Percentiles rank a stretch among this genome's conserved stretches.
Evolutionary conservation across 1,140 invertebrate species (phyloP).

Genomic region (Colletes gigas): DNA sequence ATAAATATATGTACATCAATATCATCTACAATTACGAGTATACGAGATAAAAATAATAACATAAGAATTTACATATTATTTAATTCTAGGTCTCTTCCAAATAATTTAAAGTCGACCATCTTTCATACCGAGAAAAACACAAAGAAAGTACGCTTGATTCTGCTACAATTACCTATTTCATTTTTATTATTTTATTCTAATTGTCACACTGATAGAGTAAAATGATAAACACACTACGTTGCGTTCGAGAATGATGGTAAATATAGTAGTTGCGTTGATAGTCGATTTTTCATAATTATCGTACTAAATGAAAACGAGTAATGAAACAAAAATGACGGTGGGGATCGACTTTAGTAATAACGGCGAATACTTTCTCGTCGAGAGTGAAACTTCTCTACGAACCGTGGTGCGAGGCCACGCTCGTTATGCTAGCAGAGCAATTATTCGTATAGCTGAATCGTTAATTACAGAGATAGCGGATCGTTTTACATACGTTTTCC

Average conservation of each 20-base stretch:
- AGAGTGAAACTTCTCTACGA: conserved; percentile 71
- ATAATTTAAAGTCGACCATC: too few relatives aligned
- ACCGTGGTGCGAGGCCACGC: conserved; percentile 58
- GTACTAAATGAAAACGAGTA: conserved; percentile 3
- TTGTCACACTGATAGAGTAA: too few relatives aligned
- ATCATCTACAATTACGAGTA: too few relatives aligned
- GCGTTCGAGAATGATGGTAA: not conserved
- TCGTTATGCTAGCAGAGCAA: conserved; percentile 63
- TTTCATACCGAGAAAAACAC: too few relatives aligned
- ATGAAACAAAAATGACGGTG: not conserved
- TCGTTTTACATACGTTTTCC: conserved; percentile 51
- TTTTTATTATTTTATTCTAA: too few relatives aligned
- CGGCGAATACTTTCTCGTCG: conserved; percentile 69
- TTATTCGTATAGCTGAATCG: conserved; percentile 60
- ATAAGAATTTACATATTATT: too few relatives aligned
- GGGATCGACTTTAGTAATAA: conserved; percentile 51
- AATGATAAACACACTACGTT: too few relatives aligned
- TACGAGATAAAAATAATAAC: too few relatives aligned
- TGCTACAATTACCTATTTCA: too few relatives aligned
- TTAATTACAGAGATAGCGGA: conserved; percentile 55
- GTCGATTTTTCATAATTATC: conserved; percentile 11
- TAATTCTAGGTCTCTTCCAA: too few relatives aligned
- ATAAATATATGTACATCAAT: too few relatives aligned
- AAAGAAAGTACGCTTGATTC: too few relatives aligned
- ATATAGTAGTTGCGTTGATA: not conserved